Conservation (phyloP, 2,113 vertebrate species). For the Rynchops niger region DNA sequence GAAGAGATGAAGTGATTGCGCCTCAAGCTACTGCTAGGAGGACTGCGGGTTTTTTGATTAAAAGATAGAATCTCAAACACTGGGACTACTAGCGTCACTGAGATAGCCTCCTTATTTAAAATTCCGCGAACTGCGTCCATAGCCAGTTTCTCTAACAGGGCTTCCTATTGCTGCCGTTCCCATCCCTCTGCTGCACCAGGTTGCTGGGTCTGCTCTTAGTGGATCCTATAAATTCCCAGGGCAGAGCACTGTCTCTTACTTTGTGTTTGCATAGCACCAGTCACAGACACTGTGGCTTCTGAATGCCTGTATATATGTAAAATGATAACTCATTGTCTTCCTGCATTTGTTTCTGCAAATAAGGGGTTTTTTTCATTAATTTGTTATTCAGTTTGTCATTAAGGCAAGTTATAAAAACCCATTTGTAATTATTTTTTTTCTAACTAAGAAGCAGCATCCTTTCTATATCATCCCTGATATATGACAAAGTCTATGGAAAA, state of each 20-base stretch:
- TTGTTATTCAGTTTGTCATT: neutral
- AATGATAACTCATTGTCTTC: neutral
- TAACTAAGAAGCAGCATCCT: neutral
- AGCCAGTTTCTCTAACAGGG: neutral
- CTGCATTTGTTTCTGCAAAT: neutral
- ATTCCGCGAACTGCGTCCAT: neutral
- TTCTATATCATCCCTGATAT: neutral
- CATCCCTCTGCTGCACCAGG: neutral
- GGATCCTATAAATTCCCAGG: neutral
- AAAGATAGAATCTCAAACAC: neutral
- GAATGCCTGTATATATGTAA: neutral
- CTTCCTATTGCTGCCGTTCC: neutral
- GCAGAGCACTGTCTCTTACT: neutral
- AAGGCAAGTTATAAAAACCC: neutral
- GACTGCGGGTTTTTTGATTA: neutral
- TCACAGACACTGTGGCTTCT: neutral
- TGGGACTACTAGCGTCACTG: neutral
- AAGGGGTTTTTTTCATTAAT: neutral
- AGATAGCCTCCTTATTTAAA: neutral
- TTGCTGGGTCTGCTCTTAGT: neutral
- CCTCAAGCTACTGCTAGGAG: neutral
- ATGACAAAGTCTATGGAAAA: neutral
- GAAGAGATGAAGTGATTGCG: neutral
- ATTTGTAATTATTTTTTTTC: neutral
- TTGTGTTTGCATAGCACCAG: neutral